Conservation (phyloP, 2,113 vertebrate species). For the Triplophysa tibetana region DNA sequence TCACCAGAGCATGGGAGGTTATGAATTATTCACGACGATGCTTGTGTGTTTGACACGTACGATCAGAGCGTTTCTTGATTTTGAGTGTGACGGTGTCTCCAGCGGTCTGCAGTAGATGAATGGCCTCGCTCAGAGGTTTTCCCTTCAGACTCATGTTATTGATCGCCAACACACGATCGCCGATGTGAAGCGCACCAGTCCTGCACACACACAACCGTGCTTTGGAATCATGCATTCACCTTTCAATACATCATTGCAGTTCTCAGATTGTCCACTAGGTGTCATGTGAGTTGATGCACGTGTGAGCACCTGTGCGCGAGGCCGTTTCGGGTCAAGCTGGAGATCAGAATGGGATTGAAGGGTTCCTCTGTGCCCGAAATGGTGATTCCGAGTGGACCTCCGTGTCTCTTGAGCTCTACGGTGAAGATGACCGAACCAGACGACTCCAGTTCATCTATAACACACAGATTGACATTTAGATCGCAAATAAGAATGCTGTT, state of each 20-base stretch:
- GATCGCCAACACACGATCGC: slow-evolving; percentile 93
- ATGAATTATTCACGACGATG: slow-evolving; percentile 15
- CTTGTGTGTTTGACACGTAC: slow-evolving; percentile 68
- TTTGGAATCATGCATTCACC: neutral
- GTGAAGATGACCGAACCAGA: slow-evolving; percentile 95
- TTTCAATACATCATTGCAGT: too few relatives aligned
- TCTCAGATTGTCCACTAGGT: too few relatives aligned
- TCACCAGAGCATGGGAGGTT: neutral
- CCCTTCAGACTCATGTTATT: slow-evolving; percentile 94
- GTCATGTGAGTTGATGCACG: neutral
- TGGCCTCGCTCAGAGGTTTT: slow-evolving; percentile 94
- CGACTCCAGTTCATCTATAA: slow-evolving; percentile 92
- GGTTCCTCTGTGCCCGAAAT: slow-evolving; percentile 98
- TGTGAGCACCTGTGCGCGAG: slow-evolving; percentile 89
- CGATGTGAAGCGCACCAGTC: slow-evolving; percentile 93
- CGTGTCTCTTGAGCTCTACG: slow-evolving; percentile 90
- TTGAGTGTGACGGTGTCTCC: slow-evolving; percentile 95
- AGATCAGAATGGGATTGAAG: slow-evolving; percentile 95
- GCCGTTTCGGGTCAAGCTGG: slow-evolving; percentile 91
- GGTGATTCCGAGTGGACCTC: slow-evolving; percentile 94
- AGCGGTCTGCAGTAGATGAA: slow-evolving; percentile 92
- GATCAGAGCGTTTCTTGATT: slow-evolving; percentile 91
- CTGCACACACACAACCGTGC: slow-evolving; percentile 62
- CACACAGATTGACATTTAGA: neutral
- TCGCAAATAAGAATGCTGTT: neutral